Percentiles rank a stretch among this genome's conserved stretches.
These are phyloP conservation scores for Clusia tigrina DNA, from an alignment of 2,888 invertebrate genomes.

Conservation along the genomic window DNA sequence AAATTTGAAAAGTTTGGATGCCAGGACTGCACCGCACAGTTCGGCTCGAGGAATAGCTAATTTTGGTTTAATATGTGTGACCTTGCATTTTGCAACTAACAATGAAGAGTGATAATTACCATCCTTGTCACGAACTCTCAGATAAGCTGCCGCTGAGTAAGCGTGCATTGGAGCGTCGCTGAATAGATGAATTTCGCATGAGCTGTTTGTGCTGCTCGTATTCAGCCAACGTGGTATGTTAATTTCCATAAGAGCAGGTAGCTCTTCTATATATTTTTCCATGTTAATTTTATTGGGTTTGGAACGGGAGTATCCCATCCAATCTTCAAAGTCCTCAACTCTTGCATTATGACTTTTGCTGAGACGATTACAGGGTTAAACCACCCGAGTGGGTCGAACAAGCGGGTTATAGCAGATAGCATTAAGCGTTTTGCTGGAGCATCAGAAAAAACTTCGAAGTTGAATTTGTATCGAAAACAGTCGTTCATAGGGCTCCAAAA, in stretches of 20 bases:
- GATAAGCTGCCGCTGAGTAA: constrained; percentile 14
- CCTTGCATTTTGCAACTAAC: not conserved
- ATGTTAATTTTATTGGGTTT: not conserved
- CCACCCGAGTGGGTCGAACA: constrained; percentile 30
- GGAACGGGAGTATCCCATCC: constrained; percentile 12
- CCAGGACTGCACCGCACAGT: not conserved
- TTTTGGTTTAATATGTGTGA: not conserved
- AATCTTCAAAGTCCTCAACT: constrained; percentile 8
- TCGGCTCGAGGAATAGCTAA: not conserved
- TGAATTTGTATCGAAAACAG: constrained; percentile 21
- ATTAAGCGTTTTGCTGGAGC: constrained; percentile 17
- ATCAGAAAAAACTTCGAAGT: not conserved
- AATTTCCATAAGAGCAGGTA: not conserved
- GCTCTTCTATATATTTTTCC: not conserved
- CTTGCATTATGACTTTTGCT: constrained; percentile 23
- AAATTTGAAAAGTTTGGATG: not conserved
- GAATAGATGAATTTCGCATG: constrained; percentile 15
- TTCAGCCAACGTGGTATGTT: not conserved
- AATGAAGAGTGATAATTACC: not conserved
- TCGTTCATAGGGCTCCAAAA: constrained; percentile 27
- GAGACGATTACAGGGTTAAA: constrained; percentile 20
- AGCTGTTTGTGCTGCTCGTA: not conserved
- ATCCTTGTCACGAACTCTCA: not conserved
- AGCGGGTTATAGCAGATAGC: constrained; percentile 19
- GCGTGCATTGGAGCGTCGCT: constrained; percentile 10